A percentile compares a stretch with the other conserved stretches of the same genome.
phyloP scores from a whole-genome alignment of 2,797 vertebrate genomes.

The Dipus sagitta region DNA sequence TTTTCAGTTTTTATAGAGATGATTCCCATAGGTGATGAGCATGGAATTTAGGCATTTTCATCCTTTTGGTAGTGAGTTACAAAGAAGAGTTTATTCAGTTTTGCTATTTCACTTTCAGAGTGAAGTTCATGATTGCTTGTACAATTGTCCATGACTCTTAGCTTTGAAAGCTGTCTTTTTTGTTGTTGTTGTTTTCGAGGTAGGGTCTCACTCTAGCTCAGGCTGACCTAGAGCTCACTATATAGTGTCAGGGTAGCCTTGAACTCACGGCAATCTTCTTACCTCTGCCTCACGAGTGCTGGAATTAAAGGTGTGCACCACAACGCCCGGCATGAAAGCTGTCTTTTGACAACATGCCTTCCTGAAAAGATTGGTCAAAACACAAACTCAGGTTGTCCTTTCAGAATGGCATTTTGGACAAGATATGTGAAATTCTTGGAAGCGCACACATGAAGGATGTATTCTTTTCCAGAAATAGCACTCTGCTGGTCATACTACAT shows the following conservation, averaged over 20 bases:
- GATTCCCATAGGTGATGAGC: constrained; percentile 5
- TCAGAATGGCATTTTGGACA: background rate
- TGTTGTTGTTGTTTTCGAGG: too few species aligned
- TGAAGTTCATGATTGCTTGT: constrained; percentile 18
- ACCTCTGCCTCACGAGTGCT: too few species aligned
- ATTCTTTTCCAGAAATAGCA: background rate
- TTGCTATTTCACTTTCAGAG: background rate
- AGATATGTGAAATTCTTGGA: background rate
- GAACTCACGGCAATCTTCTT: too few species aligned
- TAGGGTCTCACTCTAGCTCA: too few species aligned
- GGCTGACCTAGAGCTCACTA: too few species aligned
- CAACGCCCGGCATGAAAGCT: too few species aligned
- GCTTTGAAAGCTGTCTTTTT: constrained; percentile 16
- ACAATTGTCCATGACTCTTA: background rate
- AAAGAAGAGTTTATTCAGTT: constrained; percentile 40
- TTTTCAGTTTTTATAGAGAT: constrained; percentile 35
- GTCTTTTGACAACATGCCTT: too few species aligned
- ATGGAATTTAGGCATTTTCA: constrained; percentile 37
- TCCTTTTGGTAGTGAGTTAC: constrained; percentile 37
- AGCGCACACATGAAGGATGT: background rate
- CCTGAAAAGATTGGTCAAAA: too few species aligned
- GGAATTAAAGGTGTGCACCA: too few species aligned
- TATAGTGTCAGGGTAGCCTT: too few species aligned
- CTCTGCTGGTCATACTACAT: background rate
- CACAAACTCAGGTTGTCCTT: background rate